Conservation (phyloP, 2,888 invertebrate species). For the Rhagophthalmus giganteus region DNA sequence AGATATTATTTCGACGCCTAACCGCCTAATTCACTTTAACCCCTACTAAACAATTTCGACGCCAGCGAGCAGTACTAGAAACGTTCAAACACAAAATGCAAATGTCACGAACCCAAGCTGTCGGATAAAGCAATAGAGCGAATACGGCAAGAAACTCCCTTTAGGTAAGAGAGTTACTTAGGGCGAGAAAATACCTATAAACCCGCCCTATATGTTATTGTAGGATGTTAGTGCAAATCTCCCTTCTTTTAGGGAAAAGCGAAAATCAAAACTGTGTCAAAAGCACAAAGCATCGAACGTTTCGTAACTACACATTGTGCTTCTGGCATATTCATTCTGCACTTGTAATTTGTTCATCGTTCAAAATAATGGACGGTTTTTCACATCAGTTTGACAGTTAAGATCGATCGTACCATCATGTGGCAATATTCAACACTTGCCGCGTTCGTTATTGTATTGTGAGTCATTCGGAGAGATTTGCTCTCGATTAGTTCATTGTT, state of each 20-base stretch:
- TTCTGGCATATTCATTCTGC: slow-evolving; percentile 45
- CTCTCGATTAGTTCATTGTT: slow-evolving; percentile 35
- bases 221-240: slow-evolving; percentile 9
- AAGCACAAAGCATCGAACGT: slow-evolving; percentile 34
- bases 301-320: slow-evolving; percentile 44
- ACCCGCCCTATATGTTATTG: slow-evolving; percentile 35
- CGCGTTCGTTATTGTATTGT: slow-evolving; percentile 38
- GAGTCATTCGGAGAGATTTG: slow-evolving; percentile 39
- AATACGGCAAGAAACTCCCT: slow-evolving; percentile 41
- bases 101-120: slow-evolving; percentile 24
- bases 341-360: slow-evolving; percentile 48
- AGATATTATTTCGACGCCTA: too few relatives aligned
- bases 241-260: slow-evolving; percentile 22
- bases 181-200: slow-evolving; percentile 46
- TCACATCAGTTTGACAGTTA: slow-evolving; percentile 41
- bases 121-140: slow-evolving; percentile 37
- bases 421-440: slow-evolving; percentile 42
- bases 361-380: slow-evolving; percentile 32
- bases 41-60: too few relatives aligned
- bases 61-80: too few relatives aligned
- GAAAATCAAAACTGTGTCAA: slow-evolving; percentile 37
- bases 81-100: slow-evolving; percentile 19
- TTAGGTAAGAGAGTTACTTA: slow-evolving; percentile 41
- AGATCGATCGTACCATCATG: slow-evolving; percentile 48
- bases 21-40: too few relatives aligned